Conservation (phyloP, 2,888 invertebrate genomes). For the Drosophila neotestacea region DNA sequence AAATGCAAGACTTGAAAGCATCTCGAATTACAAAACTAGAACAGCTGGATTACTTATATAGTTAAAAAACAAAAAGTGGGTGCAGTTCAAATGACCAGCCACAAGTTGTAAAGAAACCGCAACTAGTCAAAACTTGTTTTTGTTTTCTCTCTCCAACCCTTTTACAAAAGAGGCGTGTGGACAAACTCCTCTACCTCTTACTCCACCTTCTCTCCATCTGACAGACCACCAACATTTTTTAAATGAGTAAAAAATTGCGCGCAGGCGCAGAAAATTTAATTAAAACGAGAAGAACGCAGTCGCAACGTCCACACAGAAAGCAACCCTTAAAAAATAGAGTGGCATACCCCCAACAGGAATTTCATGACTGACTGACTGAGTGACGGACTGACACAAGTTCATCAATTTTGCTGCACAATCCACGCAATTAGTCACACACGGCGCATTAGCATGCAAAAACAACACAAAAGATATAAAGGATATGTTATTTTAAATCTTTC, state of each 20-base stretch:
- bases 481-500: constrained; percentile 26
- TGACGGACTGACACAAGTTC: constrained; percentile 72
- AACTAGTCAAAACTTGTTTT: constrained; percentile 47
- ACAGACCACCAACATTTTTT: constrained; percentile 40
- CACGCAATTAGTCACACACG: constrained; percentile 74
- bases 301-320: constrained; percentile 9
- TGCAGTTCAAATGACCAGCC: constrained; percentile 30
- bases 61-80: constrained; percentile 10
- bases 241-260: constrained; percentile 74
- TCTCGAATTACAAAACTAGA: constrained; percentile 39
- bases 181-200: constrained; percentile 7
- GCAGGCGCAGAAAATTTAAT: constrained; percentile 79
- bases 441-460: constrained; percentile 63
- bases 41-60: constrained; percentile 26
- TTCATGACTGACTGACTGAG: constrained; percentile 59
- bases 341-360: constrained; percentile 13
- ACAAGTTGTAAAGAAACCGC: constrained; percentile 38
- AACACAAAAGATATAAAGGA: constrained; percentile 36
- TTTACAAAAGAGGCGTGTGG: constrained; percentile 42
- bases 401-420: constrained; percentile 57
- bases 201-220: background rate
- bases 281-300: constrained; percentile 55
- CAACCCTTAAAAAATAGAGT: constrained; percentile 55
- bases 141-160: constrained; percentile 10
- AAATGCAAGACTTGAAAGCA: constrained; percentile 5